A percentile compares a stretch with the other conserved stretches of the same genome.
phyloP scores from a whole-genome alignment of 1,140 invertebrate genomes.

The Psix sp. region DNA sequence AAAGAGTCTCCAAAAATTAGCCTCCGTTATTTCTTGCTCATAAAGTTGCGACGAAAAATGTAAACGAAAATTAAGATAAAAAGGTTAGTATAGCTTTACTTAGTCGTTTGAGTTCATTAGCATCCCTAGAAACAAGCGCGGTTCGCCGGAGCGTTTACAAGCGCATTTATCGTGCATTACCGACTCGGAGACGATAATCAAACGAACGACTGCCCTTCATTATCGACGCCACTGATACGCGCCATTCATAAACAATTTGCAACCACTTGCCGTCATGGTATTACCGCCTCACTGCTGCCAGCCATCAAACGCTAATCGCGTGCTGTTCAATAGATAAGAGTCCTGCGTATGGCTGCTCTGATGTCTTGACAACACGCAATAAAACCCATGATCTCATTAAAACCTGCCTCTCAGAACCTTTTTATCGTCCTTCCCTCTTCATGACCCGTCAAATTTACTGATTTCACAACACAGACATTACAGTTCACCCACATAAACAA shows the following conservation, averaged over 20 bases:
- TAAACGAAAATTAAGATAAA: slow-evolving; percentile 32
- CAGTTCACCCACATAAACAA: too few species aligned
- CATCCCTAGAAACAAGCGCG: slow-evolving; percentile 50
- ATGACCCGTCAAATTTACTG: background rate
- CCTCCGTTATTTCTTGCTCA: too few species aligned
- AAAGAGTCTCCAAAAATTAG: too few species aligned
- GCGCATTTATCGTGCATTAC: slow-evolving; percentile 59
- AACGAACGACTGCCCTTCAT: slow-evolving; percentile 49
- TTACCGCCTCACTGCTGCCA: slow-evolving; percentile 8
- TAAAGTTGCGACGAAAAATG: slow-evolving; percentile 33
- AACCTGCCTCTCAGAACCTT: background rate
- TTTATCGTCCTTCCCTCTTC: background rate
- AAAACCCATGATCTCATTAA: background rate
- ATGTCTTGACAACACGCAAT: slow-evolving; percentile 1
- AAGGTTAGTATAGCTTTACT: slow-evolving; percentile 54
- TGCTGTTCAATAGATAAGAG: slow-evolving; percentile 6
- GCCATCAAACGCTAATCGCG: slow-evolving; percentile 25
- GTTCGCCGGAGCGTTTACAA: slow-evolving; percentile 9
- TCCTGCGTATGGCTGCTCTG: slow-evolving; percentile 4
- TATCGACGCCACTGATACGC: slow-evolving; percentile 34
- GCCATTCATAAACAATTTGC: slow-evolving; percentile 53
- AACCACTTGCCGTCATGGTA: slow-evolving; percentile 9
- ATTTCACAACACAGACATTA: too few species aligned
- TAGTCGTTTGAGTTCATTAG: slow-evolving; percentile 69
- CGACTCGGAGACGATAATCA: slow-evolving; percentile 66